Conservation (phyloP, 2,113 vertebrate species). For the Gobio gobio region DNA sequence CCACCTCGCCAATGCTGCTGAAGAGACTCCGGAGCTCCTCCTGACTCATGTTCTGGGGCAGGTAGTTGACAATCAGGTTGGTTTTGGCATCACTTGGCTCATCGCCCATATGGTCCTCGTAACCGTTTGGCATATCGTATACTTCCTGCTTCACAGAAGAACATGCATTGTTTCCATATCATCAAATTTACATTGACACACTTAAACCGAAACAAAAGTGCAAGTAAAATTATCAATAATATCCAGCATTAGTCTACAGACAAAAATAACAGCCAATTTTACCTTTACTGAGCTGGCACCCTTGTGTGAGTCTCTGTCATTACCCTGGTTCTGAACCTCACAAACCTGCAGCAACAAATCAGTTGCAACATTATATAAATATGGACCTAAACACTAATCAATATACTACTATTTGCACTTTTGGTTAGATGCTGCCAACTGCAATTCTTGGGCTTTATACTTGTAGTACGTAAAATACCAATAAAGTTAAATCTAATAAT, state of each 20-base stretch:
- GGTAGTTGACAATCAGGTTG: conserved; percentile 97
- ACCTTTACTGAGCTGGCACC: conserved; percentile 67
- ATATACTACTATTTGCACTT: not conserved
- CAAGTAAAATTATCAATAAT: not conserved
- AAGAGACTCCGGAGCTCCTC: conserved; percentile 94
- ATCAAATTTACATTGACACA: not conserved
- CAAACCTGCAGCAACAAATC: conserved; percentile 70
- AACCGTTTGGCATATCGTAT: conserved; percentile 89
- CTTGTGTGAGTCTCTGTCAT: conserved; percentile 69
- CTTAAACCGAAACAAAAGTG: not conserved
- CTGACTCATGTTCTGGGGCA: conserved; percentile 98
- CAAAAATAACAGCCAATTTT: conserved; percentile 20
- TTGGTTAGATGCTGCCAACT: not conserved
- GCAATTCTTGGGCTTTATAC: not conserved
- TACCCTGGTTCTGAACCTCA: conserved; percentile 76
- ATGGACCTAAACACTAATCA: not conserved
- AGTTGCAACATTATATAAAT: not conserved
- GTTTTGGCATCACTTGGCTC: conserved; percentile 91
- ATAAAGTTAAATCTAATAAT: not conserved
- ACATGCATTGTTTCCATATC: not conserved
- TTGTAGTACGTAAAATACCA: not conserved
- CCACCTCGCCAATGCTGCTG: conserved; percentile 94
- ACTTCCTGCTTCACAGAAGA: conserved; percentile 71
- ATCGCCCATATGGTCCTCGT: conserved; percentile 93
- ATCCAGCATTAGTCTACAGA: not conserved